These are phyloP conservation scores for Escarpia spicata DNA, from an alignment of 2,888 invertebrate species.

Conservation along the genomic window DNA sequence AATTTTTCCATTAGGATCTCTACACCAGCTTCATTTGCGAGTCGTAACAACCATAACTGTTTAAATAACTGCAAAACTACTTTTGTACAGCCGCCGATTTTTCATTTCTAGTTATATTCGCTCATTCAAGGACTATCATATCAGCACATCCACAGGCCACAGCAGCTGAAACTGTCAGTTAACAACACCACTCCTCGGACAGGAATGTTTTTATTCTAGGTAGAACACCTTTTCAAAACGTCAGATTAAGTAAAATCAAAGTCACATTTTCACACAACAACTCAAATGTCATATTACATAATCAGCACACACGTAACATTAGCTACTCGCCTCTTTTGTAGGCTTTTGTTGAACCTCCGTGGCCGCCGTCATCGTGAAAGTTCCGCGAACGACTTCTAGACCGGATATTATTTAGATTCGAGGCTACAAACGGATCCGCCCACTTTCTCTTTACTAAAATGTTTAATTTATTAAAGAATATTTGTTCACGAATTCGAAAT, in stretches of 20 bases:
- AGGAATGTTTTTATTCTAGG: not conserved
- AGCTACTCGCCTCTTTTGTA: not conserved
- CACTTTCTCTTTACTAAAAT: not conserved
- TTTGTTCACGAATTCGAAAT: not conserved
- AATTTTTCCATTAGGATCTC: not conserved
- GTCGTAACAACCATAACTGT: not conserved
- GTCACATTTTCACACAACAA: not conserved
- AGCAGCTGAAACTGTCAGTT: not conserved
- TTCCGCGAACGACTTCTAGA: constrained; percentile 10
- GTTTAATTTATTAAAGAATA: not conserved
- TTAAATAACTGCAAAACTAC: not conserved
- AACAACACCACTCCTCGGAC: not conserved
- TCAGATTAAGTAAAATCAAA: constrained; percentile 1
- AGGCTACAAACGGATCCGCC: not conserved
- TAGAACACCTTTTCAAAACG: not conserved
- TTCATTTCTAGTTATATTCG: not conserved
- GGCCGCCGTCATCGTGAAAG: constrained; percentile 17
- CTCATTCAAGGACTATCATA: not conserved
- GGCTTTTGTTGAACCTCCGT: constrained; percentile 20
- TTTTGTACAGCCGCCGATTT: not conserved
- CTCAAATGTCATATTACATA: not conserved
- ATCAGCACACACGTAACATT: not conserved
- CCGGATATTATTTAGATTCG: constrained; percentile 12
- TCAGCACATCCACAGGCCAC: not conserved
- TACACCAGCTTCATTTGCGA: not conserved